phyloP scores from a whole-genome alignment of 2,113 vertebrate species.

The Alexandromys fortis region DNA sequence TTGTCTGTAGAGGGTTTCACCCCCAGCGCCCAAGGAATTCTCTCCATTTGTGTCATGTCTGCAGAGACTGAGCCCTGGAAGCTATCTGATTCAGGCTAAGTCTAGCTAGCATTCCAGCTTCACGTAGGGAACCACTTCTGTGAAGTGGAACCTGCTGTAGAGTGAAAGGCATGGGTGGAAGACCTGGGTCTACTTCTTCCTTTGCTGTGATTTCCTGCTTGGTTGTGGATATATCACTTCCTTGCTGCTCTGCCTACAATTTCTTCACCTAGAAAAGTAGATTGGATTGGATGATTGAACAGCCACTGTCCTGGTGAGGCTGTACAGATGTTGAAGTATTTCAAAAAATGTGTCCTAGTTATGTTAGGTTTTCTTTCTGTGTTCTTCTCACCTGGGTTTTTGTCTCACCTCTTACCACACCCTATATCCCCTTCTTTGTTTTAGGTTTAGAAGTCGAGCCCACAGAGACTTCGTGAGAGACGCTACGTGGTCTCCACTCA shows the following conservation, averaged over 20 bases:
- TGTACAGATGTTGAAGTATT: neutral
- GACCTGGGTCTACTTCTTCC: neutral
- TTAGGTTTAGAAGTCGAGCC: slow-evolving; percentile 90
- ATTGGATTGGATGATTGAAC: neutral
- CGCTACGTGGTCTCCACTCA: slow-evolving; percentile 92
- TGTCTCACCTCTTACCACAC: neutral
- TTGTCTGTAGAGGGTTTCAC: neutral
- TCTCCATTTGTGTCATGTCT: neutral
- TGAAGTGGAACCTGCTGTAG: neutral
- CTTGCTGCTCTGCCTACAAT: neutral
- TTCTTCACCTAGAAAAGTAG: neutral
- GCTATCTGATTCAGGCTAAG: neutral
- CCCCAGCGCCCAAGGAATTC: neutral
- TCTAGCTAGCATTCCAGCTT: neutral
- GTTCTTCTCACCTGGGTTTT: neutral
- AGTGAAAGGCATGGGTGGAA: neutral
- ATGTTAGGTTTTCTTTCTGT: neutral
- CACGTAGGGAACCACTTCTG: neutral
- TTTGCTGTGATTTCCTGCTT: neutral
- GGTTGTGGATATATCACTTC: neutral
- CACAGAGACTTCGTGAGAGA: slow-evolving; percentile 95
- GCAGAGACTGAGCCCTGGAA: neutral
- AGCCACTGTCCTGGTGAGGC: neutral
- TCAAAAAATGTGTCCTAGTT: neutral
- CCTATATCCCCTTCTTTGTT: slow-evolving; percentile 16